Evolutionary conservation across 2,797 vertebrate species (phyloP).

Genomic region (Sebastes miniatus): DNA sequence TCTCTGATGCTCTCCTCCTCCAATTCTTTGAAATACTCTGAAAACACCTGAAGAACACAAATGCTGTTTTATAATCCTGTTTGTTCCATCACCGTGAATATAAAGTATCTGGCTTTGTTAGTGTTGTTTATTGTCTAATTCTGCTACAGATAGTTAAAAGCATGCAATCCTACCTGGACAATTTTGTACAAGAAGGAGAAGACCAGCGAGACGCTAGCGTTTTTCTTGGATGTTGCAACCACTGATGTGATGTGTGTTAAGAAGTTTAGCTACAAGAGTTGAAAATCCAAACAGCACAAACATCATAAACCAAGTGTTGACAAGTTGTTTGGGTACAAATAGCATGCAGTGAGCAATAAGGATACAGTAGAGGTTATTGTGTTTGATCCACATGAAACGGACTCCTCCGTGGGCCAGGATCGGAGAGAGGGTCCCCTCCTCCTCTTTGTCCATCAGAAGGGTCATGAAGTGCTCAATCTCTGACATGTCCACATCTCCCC

Average conservation of each 20-base stretch:
- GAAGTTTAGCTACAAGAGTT: neutral
- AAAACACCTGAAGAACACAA: conserved; percentile 88
- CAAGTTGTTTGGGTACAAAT: neutral
- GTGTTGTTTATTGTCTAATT: neutral
- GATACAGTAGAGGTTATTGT: conserved; percentile 98
- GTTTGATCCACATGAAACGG: conserved; percentile 99
- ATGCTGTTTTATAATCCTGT: neutral
- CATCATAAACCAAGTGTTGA: neutral
- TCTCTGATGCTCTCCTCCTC: conserved; percentile 99
- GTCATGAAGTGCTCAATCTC: conserved; percentile 99
- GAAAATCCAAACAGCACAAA: neutral
- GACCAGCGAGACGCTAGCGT: conserved; percentile 95
- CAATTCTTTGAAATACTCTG: conserved; percentile 98
- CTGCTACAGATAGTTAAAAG: neutral
- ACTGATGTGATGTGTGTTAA: conserved; percentile 82
- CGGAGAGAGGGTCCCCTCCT: conserved; percentile 93
- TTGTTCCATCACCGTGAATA: neutral
- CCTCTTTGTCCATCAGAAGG: conserved; percentile 97
- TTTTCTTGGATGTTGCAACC: conserved; percentile 99
- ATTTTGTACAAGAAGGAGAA: conserved; percentile 99
- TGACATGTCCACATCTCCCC: conserved; percentile 98
- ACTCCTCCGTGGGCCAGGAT: conserved; percentile 95
- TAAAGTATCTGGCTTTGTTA: neutral
- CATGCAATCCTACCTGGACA: conserved; percentile 88
- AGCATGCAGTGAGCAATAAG: conserved; percentile 51